A percentile compares a stretch with the other conserved stretches of the same genome.
phyloP scores from a whole-genome alignment of 2,797 vertebrate genomes.

The Pseudochirops cupreus region DNA sequence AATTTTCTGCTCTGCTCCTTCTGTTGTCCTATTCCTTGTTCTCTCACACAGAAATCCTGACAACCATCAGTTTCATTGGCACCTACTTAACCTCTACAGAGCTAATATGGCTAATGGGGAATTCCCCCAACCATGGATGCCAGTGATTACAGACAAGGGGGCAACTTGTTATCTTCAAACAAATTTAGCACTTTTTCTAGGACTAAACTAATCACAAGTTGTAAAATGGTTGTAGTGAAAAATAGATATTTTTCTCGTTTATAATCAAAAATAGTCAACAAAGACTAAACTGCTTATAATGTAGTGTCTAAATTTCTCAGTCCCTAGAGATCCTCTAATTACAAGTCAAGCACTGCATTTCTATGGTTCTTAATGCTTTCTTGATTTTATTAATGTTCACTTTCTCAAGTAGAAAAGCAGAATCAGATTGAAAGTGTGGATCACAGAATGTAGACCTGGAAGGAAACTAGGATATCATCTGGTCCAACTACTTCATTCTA shows the following conservation, averaged over 20 bases:
- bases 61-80: background rate
- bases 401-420: background rate
- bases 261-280: background rate
- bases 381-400: background rate
- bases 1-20: background rate
- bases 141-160: background rate
- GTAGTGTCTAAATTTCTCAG: background rate
- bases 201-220: background rate
- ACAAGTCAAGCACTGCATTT: background rate
- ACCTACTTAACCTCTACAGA: background rate
- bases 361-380: slow-evolving; percentile 14
- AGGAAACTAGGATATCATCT: background rate
- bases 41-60: background rate
- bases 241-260: background rate
- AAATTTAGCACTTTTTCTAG: background rate
- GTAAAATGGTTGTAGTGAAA: background rate
- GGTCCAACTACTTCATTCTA: background rate
- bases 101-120: background rate
- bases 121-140: background rate
- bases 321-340: background rate
- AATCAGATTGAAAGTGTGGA: background rate
- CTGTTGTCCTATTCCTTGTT: background rate
- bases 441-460: background rate
- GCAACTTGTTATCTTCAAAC: background rate
- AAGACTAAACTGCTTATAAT: background rate